A percentile compares a stretch with the other conserved stretches of the same genome.
Conservation (phyloP, 2,113 vertebrate genomes). For the Calyptommatus sinebrachiatus region DNA sequence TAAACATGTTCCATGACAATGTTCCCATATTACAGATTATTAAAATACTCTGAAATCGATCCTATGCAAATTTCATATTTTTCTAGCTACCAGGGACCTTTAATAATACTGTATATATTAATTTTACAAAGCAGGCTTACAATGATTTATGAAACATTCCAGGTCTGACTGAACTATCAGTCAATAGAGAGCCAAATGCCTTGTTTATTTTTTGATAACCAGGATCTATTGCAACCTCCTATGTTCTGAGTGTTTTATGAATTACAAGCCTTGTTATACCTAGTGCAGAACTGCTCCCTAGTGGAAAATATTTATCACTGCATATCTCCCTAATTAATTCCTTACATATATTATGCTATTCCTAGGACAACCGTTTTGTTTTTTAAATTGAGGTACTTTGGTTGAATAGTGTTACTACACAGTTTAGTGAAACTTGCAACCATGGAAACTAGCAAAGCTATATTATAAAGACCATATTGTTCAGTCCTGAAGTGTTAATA, state of each 20-base stretch:
- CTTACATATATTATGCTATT: too few species aligned
- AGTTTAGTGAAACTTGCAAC: not conserved
- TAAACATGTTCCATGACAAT: too few species aligned
- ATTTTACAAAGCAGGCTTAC: not conserved
- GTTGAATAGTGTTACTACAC: not conserved
- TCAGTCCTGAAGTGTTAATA: not conserved
- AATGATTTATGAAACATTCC: not conserved
- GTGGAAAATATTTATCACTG: conserved; percentile 27
- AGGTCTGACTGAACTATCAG: not conserved
- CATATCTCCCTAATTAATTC: not conserved
- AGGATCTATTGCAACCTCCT: not conserved
- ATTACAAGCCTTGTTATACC: not conserved
- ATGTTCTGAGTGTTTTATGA: not conserved
- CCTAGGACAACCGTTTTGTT: not conserved
- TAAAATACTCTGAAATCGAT: not conserved
- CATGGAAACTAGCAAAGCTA: not conserved
- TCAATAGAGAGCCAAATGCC: not conserved
- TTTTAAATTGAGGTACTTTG: not conserved
- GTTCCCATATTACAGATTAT: too few species aligned
- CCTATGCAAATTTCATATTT: not conserved
- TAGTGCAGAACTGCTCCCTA: conserved; percentile 45
- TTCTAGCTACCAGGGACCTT: not conserved
- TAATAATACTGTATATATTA: conserved; percentile 1
- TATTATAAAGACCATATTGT: not conserved
- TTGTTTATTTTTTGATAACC: not conserved